These are phyloP conservation scores for Egretta garzetta DNA, from an alignment of 2,113 vertebrate species.

Conservation along the genomic window DNA sequence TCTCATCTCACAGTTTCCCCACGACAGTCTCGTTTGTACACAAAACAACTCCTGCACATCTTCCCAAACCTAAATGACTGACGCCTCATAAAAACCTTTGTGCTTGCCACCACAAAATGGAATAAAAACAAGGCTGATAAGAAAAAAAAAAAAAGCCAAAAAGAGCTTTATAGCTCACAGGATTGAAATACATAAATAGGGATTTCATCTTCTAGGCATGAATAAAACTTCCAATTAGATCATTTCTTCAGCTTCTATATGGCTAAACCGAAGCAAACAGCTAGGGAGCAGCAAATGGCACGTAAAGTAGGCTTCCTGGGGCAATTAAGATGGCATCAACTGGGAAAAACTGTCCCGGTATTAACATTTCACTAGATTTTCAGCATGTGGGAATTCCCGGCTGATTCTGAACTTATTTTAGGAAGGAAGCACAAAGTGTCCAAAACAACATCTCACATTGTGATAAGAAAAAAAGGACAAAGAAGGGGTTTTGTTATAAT, in stretches of 20 bases:
- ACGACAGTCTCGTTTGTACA: accelerated
- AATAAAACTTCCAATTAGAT: background rate
- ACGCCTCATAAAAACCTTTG: background rate
- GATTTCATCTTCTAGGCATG: background rate
- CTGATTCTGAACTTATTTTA: background rate
- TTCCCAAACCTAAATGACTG: background rate
- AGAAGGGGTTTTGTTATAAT: background rate
- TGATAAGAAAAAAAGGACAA: background rate
- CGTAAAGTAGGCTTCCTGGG: background rate
- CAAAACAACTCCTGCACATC: background rate
- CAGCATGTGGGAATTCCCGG: background rate
- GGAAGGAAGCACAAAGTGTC: background rate
- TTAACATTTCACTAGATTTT: background rate
- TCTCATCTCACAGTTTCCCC: background rate
- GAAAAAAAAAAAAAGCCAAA: too few relatives aligned
- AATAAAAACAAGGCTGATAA: background rate
- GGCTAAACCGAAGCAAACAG: background rate
- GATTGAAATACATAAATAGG: background rate
- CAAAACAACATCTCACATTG: background rate
- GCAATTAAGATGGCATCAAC: background rate
- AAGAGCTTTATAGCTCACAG: background rate
- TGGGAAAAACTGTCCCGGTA: background rate
- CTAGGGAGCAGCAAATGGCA: background rate
- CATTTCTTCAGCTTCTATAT: background rate
- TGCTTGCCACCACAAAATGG: background rate